Percentiles rank a stretch among this genome's conserved stretches.
Conservation (phyloP, 2,113 vertebrate genomes). For the Microtus pennsylvanicus region DNA sequence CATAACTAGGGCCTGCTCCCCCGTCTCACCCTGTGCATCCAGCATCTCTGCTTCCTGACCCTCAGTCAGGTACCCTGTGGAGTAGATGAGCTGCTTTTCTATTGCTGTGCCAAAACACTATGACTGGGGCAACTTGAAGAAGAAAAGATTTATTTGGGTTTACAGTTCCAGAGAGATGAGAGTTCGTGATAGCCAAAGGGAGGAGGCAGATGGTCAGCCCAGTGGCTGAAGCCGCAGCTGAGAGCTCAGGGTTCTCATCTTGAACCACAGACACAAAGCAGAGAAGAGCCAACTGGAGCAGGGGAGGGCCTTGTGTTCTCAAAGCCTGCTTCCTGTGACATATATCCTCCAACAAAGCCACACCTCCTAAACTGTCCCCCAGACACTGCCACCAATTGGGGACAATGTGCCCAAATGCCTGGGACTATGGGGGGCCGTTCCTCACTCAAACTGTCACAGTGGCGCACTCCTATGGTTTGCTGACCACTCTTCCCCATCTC, state of each 20-base stretch:
- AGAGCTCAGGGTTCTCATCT: too few species aligned
- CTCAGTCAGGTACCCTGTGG: not conserved
- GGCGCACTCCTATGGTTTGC: fast-evolving
- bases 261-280: not conserved
- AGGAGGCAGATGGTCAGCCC: not conserved
- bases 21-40: not conserved
- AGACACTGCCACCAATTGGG: not conserved
- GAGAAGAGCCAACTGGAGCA: not conserved
- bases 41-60: not conserved
- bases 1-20: not conserved
- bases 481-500: not conserved
- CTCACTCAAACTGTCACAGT: not conserved
- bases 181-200: not conserved
- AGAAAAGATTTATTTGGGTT: not conserved
- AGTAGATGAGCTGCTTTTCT: not conserved
- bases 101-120: too few species aligned
- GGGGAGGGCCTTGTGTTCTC: not conserved
- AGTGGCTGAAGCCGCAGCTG: not conserved
- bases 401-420: not conserved
- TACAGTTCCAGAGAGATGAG: not conserved
- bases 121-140: not conserved
- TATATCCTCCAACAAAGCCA: not conserved
- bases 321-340: not conserved
- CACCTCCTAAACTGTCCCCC: not conserved
- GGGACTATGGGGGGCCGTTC: not conserved